Evolutionary conservation across 2,113 vertebrate species (phyloP).

Genomic region (Ibidorhyncha struthersii): DNA sequence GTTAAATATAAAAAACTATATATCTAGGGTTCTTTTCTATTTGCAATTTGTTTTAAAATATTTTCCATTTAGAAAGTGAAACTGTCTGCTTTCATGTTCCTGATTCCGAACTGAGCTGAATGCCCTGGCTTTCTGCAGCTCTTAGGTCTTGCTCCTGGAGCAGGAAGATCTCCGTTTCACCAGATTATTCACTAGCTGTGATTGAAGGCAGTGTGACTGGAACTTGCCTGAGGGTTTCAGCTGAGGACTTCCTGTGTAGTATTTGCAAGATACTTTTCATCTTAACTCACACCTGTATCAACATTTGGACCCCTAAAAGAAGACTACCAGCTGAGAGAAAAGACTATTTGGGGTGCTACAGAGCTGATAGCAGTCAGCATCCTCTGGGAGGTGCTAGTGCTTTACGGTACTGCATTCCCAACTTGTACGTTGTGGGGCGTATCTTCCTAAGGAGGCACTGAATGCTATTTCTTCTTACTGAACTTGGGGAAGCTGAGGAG

Average conservation of each 20-base stretch:
- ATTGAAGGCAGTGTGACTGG: accelerated
- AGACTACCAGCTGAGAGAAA: not conserved
- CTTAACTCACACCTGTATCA: not conserved
- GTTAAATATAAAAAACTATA: not conserved
- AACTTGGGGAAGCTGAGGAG: not conserved
- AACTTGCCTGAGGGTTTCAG: not conserved
- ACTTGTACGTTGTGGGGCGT: accelerated
- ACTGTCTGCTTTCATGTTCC: not conserved
- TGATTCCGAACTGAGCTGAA: not conserved
- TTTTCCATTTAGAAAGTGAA: not conserved
- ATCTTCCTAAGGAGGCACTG: not conserved
- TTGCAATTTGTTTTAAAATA: not conserved
- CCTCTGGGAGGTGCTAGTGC: constrained; percentile 50
- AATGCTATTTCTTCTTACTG: accelerated
- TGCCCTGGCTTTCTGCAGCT: not conserved
- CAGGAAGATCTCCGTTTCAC: not conserved
- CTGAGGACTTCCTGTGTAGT: not conserved
- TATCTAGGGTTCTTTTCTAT: not conserved
- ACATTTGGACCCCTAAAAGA: not conserved
- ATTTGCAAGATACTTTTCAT: not conserved
- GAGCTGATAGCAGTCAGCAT: not conserved
- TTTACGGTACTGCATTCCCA: not conserved
- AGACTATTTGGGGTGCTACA: not conserved
- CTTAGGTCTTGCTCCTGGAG: not conserved
- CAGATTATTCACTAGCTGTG: not conserved